Base-by-base conservation (phyloP, 2,888 invertebrate genomes). In the Drosophila subquinaria region DNA sequence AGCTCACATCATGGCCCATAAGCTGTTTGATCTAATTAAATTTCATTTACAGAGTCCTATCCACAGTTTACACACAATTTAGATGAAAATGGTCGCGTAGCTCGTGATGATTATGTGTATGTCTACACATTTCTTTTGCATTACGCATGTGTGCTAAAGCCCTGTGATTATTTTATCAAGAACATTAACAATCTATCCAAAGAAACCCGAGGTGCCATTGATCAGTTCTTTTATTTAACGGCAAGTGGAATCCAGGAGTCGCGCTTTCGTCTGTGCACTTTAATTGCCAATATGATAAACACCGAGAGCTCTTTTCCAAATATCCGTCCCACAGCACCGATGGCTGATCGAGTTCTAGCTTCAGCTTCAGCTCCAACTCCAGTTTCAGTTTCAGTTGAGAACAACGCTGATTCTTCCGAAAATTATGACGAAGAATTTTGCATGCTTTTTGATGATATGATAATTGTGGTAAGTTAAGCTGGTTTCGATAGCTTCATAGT, bases 51-150 rank as follows among this genome's bases (percentile, higher is more conserved):
- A 43, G 55, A 20, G 11, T 5, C 4, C 3, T 56, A 43, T 33
- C 33, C 43, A 15, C 2, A 33, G 17, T 56, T 56, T 17, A 17
- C 4, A n/a, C 33, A 9, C 4, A 13, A 17, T 3, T 10, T 43
- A 9, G 9, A 43, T 20, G 17, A 3, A 0, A n/a, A 9, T 4
- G 33, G 20, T 3, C 8, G 1, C 8, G 3, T 56, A 1, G 13
- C 10, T 9, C 0, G 13, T 0, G 8, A 3, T 2, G 55, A 56
- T 4, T 43, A 56, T 4, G 27, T 55, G 2, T 55, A 6, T 30
- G 40, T 55, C 2, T 55, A 55, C 11, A 55, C 40, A 1, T 6
- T 42, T 55, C 27, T 55, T 10, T 4, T 55, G 11, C 15, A 55
- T 9, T 11, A 30, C 5, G 15, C 27, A 8, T 42, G 10, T 43